A percentile compares a stretch with the other conserved stretches of the same genome.
Conservation (phyloP, 2,888 invertebrate genomes). For the Limnephilus auricula region DNA sequence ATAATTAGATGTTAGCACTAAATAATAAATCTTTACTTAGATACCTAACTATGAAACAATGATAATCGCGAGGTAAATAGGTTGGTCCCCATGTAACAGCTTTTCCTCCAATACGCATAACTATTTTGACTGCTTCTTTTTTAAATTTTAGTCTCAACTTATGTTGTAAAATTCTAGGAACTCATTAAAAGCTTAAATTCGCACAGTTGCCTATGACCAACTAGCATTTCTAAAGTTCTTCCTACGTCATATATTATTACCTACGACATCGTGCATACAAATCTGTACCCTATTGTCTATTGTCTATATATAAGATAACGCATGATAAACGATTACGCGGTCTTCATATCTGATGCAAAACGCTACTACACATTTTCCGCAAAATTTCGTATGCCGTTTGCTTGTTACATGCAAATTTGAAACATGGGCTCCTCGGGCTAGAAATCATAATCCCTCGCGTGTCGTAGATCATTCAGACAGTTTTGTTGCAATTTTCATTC, state of each 20-base stretch:
- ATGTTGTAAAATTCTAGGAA: background rate
- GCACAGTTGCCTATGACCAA: background rate
- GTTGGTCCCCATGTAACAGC: too few relatives aligned
- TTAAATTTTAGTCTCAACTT: too few relatives aligned
- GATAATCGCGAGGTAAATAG: too few relatives aligned
- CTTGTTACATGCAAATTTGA: conserved; percentile 34
- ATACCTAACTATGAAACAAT: too few relatives aligned
- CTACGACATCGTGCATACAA: conserved; percentile 16
- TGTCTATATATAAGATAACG: conserved; percentile 21
- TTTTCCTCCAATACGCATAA: too few relatives aligned
- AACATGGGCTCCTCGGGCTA: background rate
- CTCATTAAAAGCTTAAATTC: background rate
- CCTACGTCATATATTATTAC: conserved; percentile 11
- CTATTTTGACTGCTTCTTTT: too few relatives aligned
- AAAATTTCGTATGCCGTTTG: conserved; percentile 22
- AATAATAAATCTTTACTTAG: too few relatives aligned
- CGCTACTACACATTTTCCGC: conserved; percentile 17
- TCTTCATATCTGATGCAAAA: conserved; percentile 31
- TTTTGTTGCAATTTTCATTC: conserved; percentile 3
- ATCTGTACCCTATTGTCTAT: conserved; percentile 24
- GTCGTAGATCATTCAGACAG: background rate
- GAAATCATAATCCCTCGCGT: background rate
- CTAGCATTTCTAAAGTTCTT: background rate
- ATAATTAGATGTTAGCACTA: background rate
- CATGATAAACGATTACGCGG: conserved; percentile 42